Base-by-base conservation (phyloP, 2,113 vertebrate genomes). In the Cyanistes caeruleus region DNA sequence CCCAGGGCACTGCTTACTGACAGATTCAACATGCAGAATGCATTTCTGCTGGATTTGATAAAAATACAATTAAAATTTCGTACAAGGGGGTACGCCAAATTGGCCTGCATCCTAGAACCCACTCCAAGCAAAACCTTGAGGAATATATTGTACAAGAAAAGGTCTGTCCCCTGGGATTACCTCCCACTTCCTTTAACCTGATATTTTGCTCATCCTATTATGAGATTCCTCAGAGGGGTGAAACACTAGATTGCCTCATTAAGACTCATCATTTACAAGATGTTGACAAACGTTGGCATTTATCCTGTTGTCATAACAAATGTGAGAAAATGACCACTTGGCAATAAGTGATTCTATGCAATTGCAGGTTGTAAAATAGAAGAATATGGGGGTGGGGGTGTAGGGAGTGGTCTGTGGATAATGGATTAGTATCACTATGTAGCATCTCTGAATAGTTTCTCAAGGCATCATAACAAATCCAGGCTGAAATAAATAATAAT, bases 201-300 rank as follows among this genome's bases (percentile, higher is more conserved):
- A 94, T 98, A 98, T 97, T 98, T 98, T 98, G 97, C 98, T 98
- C 97, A 97, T 98, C 97, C 97, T 97, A 97, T 97, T 97, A 97
- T 88, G 95, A 97, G 93, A 97, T 98, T 98, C 94, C 98, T 98
- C 96, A 84, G 97, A 98, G 98, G 96, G 97, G 97, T 94, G 95
- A 98, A 98, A 98, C 93, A 97, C 96, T 98, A 97, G 97, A 97
- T 98, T 98, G 97, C 96, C 97, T 98, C 97, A 98, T 98, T 98
- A 98, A 98, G 98, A 93, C 97, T 98, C 98, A 98, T 98, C 97
- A 98, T 98, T 98, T 98, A 98, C 97, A 98, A 98, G 98, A 98
- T 98, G 97, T 98, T 98, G 98, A 98, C 98, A 98, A 98, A 98
- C 68, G 95, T 84, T 98, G 98, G 98, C 98, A 97, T 98, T 98